phyloP scores from a whole-genome alignment of 2,797 vertebrate genomes.

The Periparus ater region DNA sequence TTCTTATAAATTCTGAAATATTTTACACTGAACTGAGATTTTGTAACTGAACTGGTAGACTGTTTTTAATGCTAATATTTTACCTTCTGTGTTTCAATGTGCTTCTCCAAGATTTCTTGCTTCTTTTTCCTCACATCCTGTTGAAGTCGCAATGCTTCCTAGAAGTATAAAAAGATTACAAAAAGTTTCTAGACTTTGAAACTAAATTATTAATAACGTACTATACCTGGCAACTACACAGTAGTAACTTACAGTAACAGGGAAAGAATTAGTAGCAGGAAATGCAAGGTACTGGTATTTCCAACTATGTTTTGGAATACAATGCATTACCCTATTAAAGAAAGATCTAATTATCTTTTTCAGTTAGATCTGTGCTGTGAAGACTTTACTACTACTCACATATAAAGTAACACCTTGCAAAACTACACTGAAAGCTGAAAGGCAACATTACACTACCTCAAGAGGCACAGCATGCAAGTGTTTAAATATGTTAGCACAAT shows the following conservation, averaged over 20 bases:
- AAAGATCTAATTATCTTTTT: background rate
- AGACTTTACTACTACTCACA: background rate
- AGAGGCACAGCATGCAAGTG: background rate
- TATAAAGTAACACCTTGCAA: background rate
- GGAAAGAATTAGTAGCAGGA: background rate
- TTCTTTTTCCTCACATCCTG: conserved; percentile 97
- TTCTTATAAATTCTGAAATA: background rate
- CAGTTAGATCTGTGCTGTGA: background rate
- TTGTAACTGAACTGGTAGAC: background rate
- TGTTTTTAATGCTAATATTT: background rate
- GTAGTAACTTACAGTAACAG: background rate
- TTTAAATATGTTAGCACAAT: background rate
- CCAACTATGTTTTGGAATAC: background rate
- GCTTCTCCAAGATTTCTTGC: conserved; percentile 96
- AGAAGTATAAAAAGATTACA: conserved; percentile 28
- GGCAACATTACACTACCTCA: background rate
- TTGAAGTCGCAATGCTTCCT: conserved; percentile 94
- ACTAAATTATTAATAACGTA: background rate
- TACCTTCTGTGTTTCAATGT: conserved; percentile 99
- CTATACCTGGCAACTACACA: background rate
- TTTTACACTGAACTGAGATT: background rate
- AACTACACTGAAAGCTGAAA: background rate
- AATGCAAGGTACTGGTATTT: background rate
- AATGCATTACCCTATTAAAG: background rate
- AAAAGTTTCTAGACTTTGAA: conserved; percentile 40